Percentiles rank a stretch among this genome's conserved stretches.
These are phyloP conservation scores for Aphrocallistes beatrix DNA, from an alignment of 37 sponge, comb jelly and placozoan genomes.

Conservation along the genomic window DNA sequence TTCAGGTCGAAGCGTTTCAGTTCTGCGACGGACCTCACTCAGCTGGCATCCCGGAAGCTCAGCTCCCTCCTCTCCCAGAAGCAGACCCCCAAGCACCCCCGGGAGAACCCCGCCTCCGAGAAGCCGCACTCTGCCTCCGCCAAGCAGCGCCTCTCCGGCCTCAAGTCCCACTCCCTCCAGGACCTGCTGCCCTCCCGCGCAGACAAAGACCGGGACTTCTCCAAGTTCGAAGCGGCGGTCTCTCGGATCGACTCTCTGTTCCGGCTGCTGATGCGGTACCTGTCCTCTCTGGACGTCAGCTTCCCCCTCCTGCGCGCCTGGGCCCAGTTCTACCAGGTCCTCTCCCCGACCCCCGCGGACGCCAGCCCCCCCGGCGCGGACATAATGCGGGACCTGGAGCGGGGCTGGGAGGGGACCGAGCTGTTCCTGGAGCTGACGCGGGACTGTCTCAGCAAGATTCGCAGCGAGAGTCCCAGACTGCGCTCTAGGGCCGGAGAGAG, in stretches of 20 bases:
- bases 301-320: not conserved
- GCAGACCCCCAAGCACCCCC: too few relatives aligned
- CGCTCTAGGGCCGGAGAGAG: conserved; percentile 2
- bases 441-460: conserved; percentile 3
- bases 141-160: not conserved
- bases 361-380: not conserved
- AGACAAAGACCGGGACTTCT: not conserved
- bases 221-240: not conserved
- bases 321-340: not conserved
- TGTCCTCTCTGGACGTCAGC: not conserved
- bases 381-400: conserved; percentile 4
- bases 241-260: conserved; percentile 1
- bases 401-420: not conserved
- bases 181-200: not conserved
- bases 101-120: not conserved
- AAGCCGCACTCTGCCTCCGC: too few relatives aligned
- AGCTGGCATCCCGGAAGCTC: too few relatives aligned
- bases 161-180: conserved; percentile 1
- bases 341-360: not conserved
- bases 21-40: too few relatives aligned
- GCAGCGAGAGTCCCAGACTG: not conserved
- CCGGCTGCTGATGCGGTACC: not conserved
- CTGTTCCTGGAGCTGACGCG: not conserved
- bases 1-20: too few relatives aligned
- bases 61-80: too few relatives aligned